Conservation (phyloP, 2,888 invertebrate species). For the Drosophila mercatorum region DNA sequence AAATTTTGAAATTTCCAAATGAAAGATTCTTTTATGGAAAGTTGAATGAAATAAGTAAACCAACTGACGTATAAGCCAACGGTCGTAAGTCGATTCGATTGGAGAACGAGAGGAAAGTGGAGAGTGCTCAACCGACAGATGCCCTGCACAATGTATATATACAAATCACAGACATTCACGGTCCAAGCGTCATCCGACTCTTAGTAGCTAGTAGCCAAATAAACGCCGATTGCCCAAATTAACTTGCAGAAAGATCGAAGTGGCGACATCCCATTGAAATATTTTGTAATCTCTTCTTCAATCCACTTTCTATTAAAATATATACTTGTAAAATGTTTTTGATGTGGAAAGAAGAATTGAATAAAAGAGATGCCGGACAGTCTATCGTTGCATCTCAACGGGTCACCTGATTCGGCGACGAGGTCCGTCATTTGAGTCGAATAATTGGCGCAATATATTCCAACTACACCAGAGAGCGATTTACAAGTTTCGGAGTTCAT, state of each 20-base stretch:
- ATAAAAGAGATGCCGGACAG: neutral
- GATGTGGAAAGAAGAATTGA: neutral
- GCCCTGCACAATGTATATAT: too few relatives aligned
- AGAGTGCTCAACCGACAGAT: too few relatives aligned
- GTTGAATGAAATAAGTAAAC: neutral
- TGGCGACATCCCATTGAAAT: neutral
- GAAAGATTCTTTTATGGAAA: neutral
- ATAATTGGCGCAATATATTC: neutral
- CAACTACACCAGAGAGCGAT: fast-evolving
- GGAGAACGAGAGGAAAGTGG: neutral
- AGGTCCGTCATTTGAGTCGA: fast-evolving
- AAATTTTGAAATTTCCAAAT: neutral
- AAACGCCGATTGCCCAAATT: neutral
- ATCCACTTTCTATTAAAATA: neutral
- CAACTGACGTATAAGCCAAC: neutral
- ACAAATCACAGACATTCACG: neutral
- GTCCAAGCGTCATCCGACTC: too few relatives aligned
- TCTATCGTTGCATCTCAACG: neutral
- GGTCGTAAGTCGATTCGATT: neutral
- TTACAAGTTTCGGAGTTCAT: fast-evolving
- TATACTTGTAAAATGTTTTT: too few relatives aligned
- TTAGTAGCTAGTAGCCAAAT: too few relatives aligned
- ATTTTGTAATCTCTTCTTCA: fast-evolving
- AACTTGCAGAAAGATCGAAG: neutral
- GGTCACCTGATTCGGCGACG: neutral